These are phyloP conservation scores for Asobara japonica DNA, from an alignment of 1,140 invertebrate species.

Conservation along the genomic window DNA sequence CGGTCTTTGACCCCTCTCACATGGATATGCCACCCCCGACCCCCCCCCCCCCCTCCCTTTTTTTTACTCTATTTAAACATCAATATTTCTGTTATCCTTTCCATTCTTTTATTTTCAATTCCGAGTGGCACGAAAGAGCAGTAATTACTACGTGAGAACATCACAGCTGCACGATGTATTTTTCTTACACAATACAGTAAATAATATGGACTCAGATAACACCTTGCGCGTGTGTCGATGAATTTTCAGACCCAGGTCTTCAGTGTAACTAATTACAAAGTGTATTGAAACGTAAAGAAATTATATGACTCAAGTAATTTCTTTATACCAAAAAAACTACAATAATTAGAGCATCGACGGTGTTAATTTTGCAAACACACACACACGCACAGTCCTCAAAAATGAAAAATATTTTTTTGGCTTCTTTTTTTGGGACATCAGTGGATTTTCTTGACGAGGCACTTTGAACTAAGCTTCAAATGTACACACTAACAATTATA, in stretches of 20 bases:
- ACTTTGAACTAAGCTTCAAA: neutral
- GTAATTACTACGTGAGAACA: conserved; percentile 22
- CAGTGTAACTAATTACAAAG: no score
- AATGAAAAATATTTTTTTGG: neutral
- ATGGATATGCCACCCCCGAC: no score
- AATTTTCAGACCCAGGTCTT: no score
- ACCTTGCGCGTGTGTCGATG: conserved; percentile 14
- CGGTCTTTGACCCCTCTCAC: no score
- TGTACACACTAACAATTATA: neutral
- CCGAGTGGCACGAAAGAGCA: conserved; percentile 9
- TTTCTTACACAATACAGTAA: conserved; percentile 11
- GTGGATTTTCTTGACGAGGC: no score
- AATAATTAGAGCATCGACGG: no score
- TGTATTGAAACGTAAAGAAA: no score
- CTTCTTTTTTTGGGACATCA: no score
- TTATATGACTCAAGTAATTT: no score
- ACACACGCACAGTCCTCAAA: no score
- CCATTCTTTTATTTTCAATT: neutral
- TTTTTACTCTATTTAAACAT: neutral
- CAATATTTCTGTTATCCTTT: conserved; percentile 8
- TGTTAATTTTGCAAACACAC: no score
- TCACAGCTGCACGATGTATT: conserved; percentile 27
- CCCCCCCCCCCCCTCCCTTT: neutral
- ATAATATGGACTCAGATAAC: neutral
- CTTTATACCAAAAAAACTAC: no score